Evolutionary conservation across 2,888 invertebrate species (phyloP).

Genomic region (Coecobrya sp.): DNA sequence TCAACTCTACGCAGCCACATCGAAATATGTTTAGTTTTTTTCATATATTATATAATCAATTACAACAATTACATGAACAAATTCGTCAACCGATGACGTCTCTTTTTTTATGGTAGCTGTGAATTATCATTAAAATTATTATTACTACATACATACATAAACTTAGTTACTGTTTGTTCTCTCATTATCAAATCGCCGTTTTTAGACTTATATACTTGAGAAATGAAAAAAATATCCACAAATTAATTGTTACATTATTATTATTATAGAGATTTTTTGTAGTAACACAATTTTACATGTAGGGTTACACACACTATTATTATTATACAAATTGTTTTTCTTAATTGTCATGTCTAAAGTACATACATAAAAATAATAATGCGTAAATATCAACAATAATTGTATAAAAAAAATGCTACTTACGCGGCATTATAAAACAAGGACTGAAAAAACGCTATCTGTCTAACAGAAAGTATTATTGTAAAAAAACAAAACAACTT

Average conservation of each 20-base stretch:
- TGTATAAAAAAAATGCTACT: conserved; percentile 47
- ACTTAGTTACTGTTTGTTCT: conserved; percentile 55
- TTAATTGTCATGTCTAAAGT: conserved; percentile 6
- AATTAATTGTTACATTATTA: conserved; percentile 28
- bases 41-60: conserved; percentile 1
- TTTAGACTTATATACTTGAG: neutral
- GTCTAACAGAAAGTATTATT: conserved; percentile 81
- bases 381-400: conserved; percentile 54
- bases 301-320: neutral
- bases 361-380: conserved; percentile 1
- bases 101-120: conserved; percentile 70
- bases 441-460: conserved; percentile 79
- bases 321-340: conserved; percentile 12
- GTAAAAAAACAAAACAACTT: conserved; percentile 72
- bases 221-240: conserved; percentile 28
- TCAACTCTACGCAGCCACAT: conserved; percentile 66
- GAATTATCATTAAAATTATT: conserved; percentile 57
- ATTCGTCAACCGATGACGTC: conserved; percentile 42
- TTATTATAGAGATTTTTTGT: conserved; percentile 11
- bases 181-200: conserved; percentile 57
- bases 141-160: neutral
- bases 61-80: conserved; percentile 29
- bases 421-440: conserved; percentile 68
- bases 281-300: too few species aligned
- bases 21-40: conserved; percentile 63